Evolutionary conservation across 2,113 vertebrate species (phyloP).

Genomic region (Chloroceryle aenea): DNA sequence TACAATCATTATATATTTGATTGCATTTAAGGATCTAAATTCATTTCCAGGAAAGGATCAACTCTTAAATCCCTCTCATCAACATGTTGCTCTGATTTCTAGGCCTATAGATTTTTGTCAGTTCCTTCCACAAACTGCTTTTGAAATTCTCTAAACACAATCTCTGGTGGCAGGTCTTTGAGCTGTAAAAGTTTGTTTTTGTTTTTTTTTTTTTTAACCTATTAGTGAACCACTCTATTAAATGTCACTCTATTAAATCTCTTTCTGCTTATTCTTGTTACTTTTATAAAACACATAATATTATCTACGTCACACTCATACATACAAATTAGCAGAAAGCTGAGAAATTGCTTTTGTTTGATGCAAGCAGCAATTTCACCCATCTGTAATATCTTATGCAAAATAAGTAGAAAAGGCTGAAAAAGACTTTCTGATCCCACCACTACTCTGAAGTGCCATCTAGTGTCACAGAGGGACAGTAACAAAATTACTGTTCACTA

Average conservation of each 20-base stretch:
- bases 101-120: neutral
- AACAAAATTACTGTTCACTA: neutral
- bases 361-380: neutral
- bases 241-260: neutral
- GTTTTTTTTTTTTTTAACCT: neutral
- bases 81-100: neutral
- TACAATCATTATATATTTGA: neutral
- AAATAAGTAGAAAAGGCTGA: neutral
- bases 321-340: neutral
- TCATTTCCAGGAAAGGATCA: neutral
- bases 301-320: neutral
- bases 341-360: neutral
- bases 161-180: neutral
- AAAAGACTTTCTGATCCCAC: neutral
- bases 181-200: no score
- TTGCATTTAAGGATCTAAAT: neutral
- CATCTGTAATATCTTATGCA: neutral
- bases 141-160: neutral
- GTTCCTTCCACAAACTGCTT: neutral
- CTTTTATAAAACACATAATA: neutral
- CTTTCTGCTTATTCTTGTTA: neutral
- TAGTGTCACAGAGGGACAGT: constrained; percentile 10
- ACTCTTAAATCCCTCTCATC: neutral
- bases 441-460: constrained; percentile 59
- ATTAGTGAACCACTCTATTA: neutral